A percentile compares a stretch with the other conserved stretches of the same genome.
phyloP scores from a whole-genome alignment of 2,113 vertebrate species.

The human (Homo sapiens) region GRCh38 chr15:100645001-100645500 shows the following conservation, averaged over 20 bases:
- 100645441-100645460: constrained; percentile 97
- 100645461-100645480: constrained; percentile 97
- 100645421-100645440: constrained; percentile 88
- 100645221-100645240: constrained; percentile 44
- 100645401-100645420: constrained; percentile 24
- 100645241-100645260: constrained; percentile 66
- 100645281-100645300: not conserved
- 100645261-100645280: not conserved
- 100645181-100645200: no score
- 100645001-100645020: not conserved
- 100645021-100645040: not conserved
- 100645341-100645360: not conserved
- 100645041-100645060: not conserved
- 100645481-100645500: constrained; percentile 96
- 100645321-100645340: constrained; percentile 29
- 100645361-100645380: constrained; percentile 6
- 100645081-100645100: not conserved
- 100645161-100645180: not conserved
- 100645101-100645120: not conserved
- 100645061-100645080: not conserved
- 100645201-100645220: not conserved
- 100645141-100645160: not conserved
- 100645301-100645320: not conserved
- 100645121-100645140: not conserved
- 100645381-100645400: constrained; percentile 14